Conservation (phyloP, 2,888 invertebrate species). For the Xestia rhomboidea region DNA sequence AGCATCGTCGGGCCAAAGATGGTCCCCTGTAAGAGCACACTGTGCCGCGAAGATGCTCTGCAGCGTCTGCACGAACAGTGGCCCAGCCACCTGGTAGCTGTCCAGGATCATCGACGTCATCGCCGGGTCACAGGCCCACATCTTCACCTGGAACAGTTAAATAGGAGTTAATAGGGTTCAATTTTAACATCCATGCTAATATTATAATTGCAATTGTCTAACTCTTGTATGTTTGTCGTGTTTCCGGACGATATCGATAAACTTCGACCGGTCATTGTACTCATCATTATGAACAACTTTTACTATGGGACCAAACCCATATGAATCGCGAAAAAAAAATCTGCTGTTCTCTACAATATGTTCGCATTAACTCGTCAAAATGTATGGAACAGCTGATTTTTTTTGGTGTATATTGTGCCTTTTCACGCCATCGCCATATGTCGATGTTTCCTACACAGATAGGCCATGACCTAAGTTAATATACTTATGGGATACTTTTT, state of each 20-base stretch:
- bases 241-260: too few species aligned
- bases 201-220: background rate
- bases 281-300: too few species aligned
- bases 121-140: constrained; percentile 76
- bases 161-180: background rate
- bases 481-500: too few species aligned
- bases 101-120: constrained; percentile 70
- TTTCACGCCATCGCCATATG: background rate
- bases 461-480: background rate
- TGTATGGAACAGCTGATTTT: too few species aligned
- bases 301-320: too few species aligned
- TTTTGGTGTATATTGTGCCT: background rate
- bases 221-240: background rate
- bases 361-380: too few species aligned
- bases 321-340: too few species aligned
- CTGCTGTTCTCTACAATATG: too few species aligned
- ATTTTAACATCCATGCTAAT: background rate
- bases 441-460: background rate
- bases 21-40: constrained; percentile 81
- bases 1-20: constrained; percentile 89
- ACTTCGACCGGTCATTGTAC: too few species aligned
- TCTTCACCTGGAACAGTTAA: constrained; percentile 56
- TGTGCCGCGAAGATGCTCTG: constrained; percentile 90
- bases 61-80: constrained; percentile 90
- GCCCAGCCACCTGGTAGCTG: constrained; percentile 78